phyloP scores from a whole-genome alignment of 1,140 invertebrate species.

The Drosophila bocqueti region DNA sequence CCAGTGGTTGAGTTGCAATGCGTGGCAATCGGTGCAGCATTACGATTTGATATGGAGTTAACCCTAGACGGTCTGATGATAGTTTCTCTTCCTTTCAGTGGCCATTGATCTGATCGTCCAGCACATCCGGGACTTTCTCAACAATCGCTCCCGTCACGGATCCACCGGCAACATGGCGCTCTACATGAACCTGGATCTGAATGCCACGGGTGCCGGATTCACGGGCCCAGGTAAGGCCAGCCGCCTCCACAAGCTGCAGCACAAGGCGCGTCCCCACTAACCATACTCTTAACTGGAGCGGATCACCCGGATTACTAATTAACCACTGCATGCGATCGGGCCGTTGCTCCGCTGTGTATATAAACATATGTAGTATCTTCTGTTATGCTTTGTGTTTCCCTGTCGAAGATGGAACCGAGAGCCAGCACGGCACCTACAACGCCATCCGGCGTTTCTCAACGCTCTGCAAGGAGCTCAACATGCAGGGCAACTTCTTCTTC shows the following conservation, averaged over 20 bases:
- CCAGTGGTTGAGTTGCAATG: conserved; percentile 26
- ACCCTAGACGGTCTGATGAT: not conserved
- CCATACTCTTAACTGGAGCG: conserved; percentile 34
- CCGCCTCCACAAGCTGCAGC: conserved; percentile 13
- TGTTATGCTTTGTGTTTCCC: conserved; percentile 59
- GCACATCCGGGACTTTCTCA: conserved; percentile 94
- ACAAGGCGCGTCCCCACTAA: conserved; percentile 75
- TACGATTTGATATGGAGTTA: conserved; percentile 7
- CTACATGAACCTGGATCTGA: conserved; percentile 71
- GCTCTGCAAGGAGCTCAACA: conserved; percentile 81
- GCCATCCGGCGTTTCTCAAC: conserved; percentile 82
- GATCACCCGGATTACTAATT: conserved; percentile 45
- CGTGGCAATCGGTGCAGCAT: conserved; percentile 33
- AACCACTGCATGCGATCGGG: conserved; percentile 47
- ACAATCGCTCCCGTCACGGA: conserved; percentile 85
- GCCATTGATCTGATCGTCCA: conserved; percentile 97
- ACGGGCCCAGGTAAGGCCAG: conserved; percentile 63
- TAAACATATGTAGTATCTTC: conserved; percentile 34
- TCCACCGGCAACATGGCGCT: conserved; percentile 73
- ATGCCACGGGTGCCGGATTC: conserved; percentile 33
- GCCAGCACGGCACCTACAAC: conserved; percentile 55
- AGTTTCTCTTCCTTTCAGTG: conserved; percentile 87
- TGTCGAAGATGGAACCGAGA: conserved; percentile 57
- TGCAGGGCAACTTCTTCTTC: conserved; percentile 80
- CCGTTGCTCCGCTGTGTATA: conserved; percentile 33